Percentiles rank a stretch among this genome's conserved stretches.
phyloP scores from a whole-genome alignment of 2,888 invertebrate species.

The Drosophila algonquin region DNA sequence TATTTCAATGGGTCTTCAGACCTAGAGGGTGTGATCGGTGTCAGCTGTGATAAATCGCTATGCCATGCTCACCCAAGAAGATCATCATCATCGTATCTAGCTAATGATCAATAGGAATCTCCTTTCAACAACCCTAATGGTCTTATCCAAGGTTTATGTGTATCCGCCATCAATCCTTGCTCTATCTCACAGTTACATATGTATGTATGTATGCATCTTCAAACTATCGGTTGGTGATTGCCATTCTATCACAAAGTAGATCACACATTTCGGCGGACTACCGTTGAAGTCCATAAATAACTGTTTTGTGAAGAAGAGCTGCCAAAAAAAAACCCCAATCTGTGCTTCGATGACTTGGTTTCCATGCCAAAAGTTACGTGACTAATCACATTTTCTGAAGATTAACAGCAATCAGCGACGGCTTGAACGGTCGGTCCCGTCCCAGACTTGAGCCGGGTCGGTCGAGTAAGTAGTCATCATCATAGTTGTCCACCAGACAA shows the following conservation, averaged over 20 bases:
- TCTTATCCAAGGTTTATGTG: background rate
- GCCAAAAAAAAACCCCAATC: slow-evolving; percentile 9
- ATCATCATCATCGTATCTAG: background rate
- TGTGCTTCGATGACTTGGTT: slow-evolving; percentile 36
- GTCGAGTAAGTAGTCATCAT: slow-evolving; percentile 64
- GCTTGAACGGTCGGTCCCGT: slow-evolving; percentile 38
- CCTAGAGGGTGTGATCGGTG: background rate
- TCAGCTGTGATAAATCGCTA: background rate
- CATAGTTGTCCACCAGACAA: slow-evolving; percentile 77
- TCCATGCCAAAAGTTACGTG: slow-evolving; percentile 74
- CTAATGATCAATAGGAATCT: background rate
- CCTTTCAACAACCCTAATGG: background rate
- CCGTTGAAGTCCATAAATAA: slow-evolving; percentile 45
- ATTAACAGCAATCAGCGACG: slow-evolving; percentile 75
- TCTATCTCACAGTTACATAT: background rate
- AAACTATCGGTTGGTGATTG: slow-evolving; percentile 9
- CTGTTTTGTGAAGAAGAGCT: slow-evolving; percentile 23
- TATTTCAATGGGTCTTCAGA: too few species aligned
- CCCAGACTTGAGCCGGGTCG: slow-evolving; percentile 38
- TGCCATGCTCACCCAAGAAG: background rate
- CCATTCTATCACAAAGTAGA: slow-evolving; percentile 29
- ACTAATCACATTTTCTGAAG: slow-evolving; percentile 79
- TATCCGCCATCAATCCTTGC: background rate
- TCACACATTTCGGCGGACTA: slow-evolving; percentile 31
- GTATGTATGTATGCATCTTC: background rate